Conservation (phyloP, 2,113 vertebrate species). For the Myanophis thanlyinensis region DNA sequence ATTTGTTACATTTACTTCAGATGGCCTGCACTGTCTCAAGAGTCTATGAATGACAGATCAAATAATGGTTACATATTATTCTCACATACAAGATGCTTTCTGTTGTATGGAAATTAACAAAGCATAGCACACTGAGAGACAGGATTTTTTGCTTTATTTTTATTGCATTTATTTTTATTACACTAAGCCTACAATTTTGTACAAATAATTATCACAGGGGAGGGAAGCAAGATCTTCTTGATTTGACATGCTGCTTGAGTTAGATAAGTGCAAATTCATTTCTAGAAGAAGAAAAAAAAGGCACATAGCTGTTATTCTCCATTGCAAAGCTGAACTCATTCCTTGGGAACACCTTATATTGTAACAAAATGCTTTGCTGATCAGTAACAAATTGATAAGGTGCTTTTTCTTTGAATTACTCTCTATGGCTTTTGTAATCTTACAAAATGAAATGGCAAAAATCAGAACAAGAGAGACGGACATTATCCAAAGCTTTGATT, state of each 20-base stretch:
- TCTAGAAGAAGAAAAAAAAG: neutral
- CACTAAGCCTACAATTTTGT: neutral
- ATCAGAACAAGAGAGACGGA: neutral
- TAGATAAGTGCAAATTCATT: neutral
- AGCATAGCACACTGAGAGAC: neutral
- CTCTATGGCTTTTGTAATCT: neutral
- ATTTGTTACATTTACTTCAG: neutral
- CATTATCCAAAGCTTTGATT: neutral
- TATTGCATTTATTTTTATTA: neutral
- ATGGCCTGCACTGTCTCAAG: neutral
- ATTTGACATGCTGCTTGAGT: neutral
- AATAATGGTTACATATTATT: neutral
- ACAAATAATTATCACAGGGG: neutral
- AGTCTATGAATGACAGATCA: neutral
- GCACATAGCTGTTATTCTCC: neutral
- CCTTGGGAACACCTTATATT: neutral
- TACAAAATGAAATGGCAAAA: neutral
- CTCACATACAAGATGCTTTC: neutral
- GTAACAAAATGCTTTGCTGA: neutral
- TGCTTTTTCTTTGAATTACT: neutral
- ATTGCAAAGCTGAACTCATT: neutral
- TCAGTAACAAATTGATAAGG: conserved; percentile 13
- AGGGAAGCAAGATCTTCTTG: neutral
- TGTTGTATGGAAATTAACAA: neutral
- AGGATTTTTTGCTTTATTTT: neutral